Base-by-base conservation (phyloP, 2,888 invertebrate genomes). In the Eretmocerus hayati region DNA sequence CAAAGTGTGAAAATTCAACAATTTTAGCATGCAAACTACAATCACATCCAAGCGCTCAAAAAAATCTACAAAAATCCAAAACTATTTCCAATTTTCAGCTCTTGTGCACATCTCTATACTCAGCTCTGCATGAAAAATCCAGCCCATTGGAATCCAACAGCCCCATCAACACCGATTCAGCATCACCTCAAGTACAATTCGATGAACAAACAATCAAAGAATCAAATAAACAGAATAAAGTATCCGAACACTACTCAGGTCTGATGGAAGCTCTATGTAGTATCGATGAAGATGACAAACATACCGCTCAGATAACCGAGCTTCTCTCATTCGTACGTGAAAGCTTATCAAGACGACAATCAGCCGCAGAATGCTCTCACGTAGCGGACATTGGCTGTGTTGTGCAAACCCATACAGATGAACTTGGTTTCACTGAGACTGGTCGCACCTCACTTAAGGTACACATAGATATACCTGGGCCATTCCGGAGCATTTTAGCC, bases 261-360 rank as follows among this genome's bases (percentile, higher is more conserved):
- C 70, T 87, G 6, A 85, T 86, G 1, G 89, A 90, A 69, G 84
- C 86, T 1, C 74, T 89, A 13, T 89, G 89, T 62, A 83, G 81
- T 19, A 80, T 89, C 42, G 87, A 88, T 64, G 87, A 87, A 60
- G 85, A 86, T 51, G 81, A 87, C 62, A 86, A 86, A 59, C 87
- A 87, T 60, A 87, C 87, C 0, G 80, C 81, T 53, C 84, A 87
- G 62, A 83, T 89, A n/a, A 40, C 77, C 81, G 11, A 23, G 23
- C 22, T 19, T 13, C 5, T 19, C 8, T n/a, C 3, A 8, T 2
- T 11, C 8, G 21, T 15, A 11, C 2, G 15, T 2, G 23, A 11
- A 4, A 9, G 39, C 21, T 22, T 20, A 23, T 6, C 4, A 13
- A n/a, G 6, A 8, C 11, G n/a, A 16, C 5, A 5, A 13, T 4